Base-by-base conservation (phyloP, 2,888 invertebrate genomes). In the Nymphalis urticae region DNA sequence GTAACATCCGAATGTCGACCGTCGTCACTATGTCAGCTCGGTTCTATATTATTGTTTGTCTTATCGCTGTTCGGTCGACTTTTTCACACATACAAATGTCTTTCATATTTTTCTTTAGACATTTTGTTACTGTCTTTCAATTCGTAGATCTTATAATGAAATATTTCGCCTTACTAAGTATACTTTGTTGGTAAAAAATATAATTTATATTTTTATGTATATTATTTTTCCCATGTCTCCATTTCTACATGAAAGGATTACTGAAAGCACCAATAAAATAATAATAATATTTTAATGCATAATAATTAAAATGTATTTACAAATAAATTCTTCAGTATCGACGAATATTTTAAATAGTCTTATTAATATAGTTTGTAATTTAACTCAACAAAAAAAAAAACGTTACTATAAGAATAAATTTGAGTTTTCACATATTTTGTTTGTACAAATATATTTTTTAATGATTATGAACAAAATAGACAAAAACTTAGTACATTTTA, bases 1-100 rank as follows among this genome's bases (percentile, higher is more conserved):
- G 56, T 48, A 54, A 71, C 72, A 73, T 77, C 76, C 75, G 76
- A 73, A 69, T 72, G 76, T 74, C 76, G 72, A 75, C 77, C 77
- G 74, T 77, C 75, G 75, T 76, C 75, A 69, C 65, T 21, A 51
- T 62, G 60, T 63, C 51, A 54, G 54, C 32, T 32, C 53, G 42
- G 42, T 42, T 42, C 48, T 68, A n/a, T 48, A 68, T 62, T 70
- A 56, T 65, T 66, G 47, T 56, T 48, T 69, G 24, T 60, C 59
- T 72, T 72, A 69, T 73, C 70, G 61, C 50, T 27, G 24, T 27
- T 60, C 24, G 9, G 19, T 47, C 51, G 13, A 19, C 47, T 32
- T 53, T 17, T 47, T 54, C 13, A 47, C 63, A 54, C 21, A 51
- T 24, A 51, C 24, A 27, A 54, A 27, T 27, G 51, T 21, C 4